Evolutionary conservation across 2,113 vertebrate species (phyloP), one percentile per base, ranked within the genome.

Genomic region (Nerophis ophidion): DNA sequence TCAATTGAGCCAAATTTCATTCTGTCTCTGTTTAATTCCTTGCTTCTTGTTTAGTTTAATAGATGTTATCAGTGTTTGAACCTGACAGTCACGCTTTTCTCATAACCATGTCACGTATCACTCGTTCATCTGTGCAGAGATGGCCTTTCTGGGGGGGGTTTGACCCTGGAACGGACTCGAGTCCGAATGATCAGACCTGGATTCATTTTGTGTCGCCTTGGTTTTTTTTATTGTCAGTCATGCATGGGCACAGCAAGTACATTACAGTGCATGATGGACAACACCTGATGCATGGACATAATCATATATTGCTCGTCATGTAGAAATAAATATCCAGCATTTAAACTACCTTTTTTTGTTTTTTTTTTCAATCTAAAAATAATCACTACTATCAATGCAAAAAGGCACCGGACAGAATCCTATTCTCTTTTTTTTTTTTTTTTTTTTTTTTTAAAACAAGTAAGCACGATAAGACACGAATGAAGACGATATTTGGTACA

Each of bases 221-320:
- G 38, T 56, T 70, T 63, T 56, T 70, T 63, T 87, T 86, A 87
- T 86, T 84, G 63, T 67, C 75, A 68, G 64, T 76, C 82, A 86
- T 87, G 86, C 84, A 81, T 84, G 73, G 65, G 72, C 63, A 79
- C 75, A 78, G 48, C 76, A 57, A 68, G 77, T 63, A 82, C 74
- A 81, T 57, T 15, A 53, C 26, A 53, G 11, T 44, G 40, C 40
- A 44, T 44, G 40, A 44, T 44, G 10, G 40, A 44, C 40, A 44
- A 44, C 40, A 44, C 40, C 5, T 44, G 4, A 12, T 44, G 40
- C 40, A 44, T 35, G 33, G 15, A 53, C 52, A 54, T 38, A 11
- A 42, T 56, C n/a, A 19, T 56, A 56, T 42, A 42, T 56, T 56
- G 54, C 36, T 42, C 10, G 19, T 17, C 40, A 19, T 17, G 17